Conservation (phyloP, 2,797 vertebrate genomes). For the Pseudomugil tenellus region DNA sequence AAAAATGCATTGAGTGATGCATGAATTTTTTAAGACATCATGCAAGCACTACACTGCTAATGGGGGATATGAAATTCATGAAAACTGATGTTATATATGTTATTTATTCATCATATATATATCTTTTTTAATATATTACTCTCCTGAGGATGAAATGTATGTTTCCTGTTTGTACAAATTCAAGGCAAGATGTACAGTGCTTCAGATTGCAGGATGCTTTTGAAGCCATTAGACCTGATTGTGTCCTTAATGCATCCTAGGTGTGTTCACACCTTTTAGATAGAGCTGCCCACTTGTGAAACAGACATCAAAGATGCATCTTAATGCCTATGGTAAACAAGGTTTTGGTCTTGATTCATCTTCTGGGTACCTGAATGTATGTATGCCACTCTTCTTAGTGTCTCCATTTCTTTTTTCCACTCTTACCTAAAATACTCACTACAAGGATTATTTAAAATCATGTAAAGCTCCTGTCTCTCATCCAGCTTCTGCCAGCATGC, state of each 20-base stretch:
- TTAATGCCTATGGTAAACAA: not conserved
- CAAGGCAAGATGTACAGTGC: not conserved
- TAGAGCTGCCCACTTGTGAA: not conserved
- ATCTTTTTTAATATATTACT: not conserved
- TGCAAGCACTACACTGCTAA: no score
- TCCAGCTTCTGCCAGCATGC: conserved; percentile 35
- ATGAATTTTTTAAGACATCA: no score
- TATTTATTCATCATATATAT: no score
- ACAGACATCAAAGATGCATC: conserved; percentile 6
- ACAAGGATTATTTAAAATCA: conserved; percentile 39
- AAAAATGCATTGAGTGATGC: no score
- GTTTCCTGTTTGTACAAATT: not conserved
- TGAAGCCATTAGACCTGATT: no score
- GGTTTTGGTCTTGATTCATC: not conserved
- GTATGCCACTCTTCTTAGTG: conserved; percentile 9
- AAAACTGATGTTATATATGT: no score
- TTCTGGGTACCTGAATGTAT: not conserved
- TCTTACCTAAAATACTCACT: conserved; percentile 23
- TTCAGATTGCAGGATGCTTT: no score
- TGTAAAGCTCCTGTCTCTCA: conserved; percentile 41
- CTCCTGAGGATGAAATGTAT: not conserved
- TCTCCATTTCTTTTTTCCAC: conserved; percentile 12
- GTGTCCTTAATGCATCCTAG: not conserved
- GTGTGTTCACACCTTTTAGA: not conserved
- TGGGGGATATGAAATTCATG: no score